Percentiles rank a stretch among this genome's conserved stretches.
phyloP scores from a whole-genome alignment of 2,888 invertebrate species.

The Seira sanloemensis region DNA sequence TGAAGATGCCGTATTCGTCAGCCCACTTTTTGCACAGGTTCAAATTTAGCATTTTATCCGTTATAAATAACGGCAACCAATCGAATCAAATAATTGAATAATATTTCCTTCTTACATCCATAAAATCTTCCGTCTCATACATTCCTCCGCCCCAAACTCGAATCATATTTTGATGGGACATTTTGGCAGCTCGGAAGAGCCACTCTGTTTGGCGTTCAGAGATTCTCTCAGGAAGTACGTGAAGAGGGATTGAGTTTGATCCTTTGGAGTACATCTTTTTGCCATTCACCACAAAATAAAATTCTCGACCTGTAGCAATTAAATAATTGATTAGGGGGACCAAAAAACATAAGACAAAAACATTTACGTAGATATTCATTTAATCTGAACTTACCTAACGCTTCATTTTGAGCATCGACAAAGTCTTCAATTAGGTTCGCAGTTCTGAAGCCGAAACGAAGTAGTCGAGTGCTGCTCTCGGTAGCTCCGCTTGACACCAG shows the following conservation, averaged over 20 bases:
- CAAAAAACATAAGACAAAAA: no score
- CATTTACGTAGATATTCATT: no score
- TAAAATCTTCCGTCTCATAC: slow-evolving; percentile 62
- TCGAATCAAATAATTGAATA: no score
- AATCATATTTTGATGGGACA: slow-evolving; percentile 78
- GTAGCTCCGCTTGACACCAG: slow-evolving; percentile 74
- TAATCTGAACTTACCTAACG: slow-evolving; percentile 35
- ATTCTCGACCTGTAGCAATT: slow-evolving; percentile 75
- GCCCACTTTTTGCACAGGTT: slow-evolving; percentile 74
- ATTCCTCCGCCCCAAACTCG: slow-evolving; percentile 68
- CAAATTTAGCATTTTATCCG: not conserved
- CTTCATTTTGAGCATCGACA: slow-evolving; percentile 74
- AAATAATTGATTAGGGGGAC: no score
- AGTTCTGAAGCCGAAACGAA: slow-evolving; percentile 90
- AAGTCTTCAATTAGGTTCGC: slow-evolving; percentile 87
- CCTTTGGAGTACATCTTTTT: slow-evolving; percentile 78
- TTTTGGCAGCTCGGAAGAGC: slow-evolving; percentile 76
- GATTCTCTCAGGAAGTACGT: slow-evolving; percentile 76
- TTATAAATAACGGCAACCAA: no score
- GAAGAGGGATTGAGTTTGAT: slow-evolving; percentile 78
- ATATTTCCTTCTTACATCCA: slow-evolving; percentile 62
- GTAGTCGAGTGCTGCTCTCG: slow-evolving; percentile 76
- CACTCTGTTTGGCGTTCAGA: slow-evolving; percentile 75
- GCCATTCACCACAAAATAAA: slow-evolving; percentile 78
- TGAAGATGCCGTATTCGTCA: slow-evolving; percentile 78